Conservation (phyloP, 2,888 invertebrate species). For the Fissipunctia ypsillon region DNA sequence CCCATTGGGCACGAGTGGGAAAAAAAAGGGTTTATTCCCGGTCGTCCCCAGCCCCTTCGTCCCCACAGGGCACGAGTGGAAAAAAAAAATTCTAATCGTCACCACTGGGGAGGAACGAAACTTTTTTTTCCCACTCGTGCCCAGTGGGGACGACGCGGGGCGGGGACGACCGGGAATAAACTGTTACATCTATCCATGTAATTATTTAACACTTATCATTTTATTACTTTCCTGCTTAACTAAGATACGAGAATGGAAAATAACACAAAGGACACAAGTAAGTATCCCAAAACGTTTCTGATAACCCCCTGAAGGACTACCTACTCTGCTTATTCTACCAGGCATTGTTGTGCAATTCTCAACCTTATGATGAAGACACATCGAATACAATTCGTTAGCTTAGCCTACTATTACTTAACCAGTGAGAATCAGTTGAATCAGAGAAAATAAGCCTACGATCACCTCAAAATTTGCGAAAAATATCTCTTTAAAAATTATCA, state of each 20-base stretch:
- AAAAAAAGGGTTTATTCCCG: no score
- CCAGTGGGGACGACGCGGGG: no score
- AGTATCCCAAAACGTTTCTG: slow-evolving; percentile 17
- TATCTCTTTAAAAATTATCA: not conserved
- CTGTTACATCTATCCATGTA: no score
- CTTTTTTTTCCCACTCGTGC: no score
- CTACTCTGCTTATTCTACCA: not conserved
- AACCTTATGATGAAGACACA: not conserved
- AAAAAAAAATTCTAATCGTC: no score
- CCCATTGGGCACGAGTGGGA: no score
- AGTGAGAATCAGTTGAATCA: not conserved
- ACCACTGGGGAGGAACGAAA: no score
- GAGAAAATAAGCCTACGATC: not conserved
- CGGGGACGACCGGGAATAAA: no score
- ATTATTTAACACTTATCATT: not conserved
- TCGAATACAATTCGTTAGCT: no score
- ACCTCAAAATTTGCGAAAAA: not conserved
- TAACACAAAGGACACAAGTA: slow-evolving; percentile 24
- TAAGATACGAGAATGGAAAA: slow-evolving; percentile 31
- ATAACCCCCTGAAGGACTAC: not conserved
- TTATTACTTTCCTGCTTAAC: slow-evolving; percentile 33
- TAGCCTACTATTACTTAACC: no score
- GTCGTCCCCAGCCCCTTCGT: no score
- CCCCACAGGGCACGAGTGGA: no score
- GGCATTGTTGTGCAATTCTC: not conserved